Evolutionary conservation across 1,140 invertebrate species (phyloP).

Genomic region (Dryas iulia): DNA sequence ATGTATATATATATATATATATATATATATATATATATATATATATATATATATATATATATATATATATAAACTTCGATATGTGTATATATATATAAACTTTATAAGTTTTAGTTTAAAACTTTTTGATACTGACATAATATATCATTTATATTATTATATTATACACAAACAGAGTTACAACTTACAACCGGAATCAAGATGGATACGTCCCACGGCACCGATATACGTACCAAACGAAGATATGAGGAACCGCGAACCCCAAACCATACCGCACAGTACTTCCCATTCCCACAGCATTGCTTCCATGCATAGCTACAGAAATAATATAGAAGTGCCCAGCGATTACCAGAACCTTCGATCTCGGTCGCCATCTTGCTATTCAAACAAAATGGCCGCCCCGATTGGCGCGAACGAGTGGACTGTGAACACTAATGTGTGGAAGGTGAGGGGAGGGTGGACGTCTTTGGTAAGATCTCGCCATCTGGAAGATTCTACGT

Average conservation of each 20-base stretch:
- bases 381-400: constrained; percentile 76
- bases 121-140: background rate
- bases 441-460: constrained; percentile 79
- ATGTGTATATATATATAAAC: no score
- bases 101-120: no score
- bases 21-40: no score
- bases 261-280: constrained; percentile 69
- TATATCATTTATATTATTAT: constrained; percentile 7
- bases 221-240: constrained; percentile 75
- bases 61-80: no score
- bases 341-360: constrained; percentile 74
- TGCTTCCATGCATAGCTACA: constrained; percentile 77
- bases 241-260: constrained; percentile 52
- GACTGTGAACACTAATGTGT: constrained; percentile 69
- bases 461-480: constrained; percentile 68
- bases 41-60: no score
- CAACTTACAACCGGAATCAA: constrained; percentile 70
- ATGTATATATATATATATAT: no score
- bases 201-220: constrained; percentile 70
- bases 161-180: constrained; percentile 66
- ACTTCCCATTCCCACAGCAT: constrained; percentile 73
- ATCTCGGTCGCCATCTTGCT: constrained; percentile 79
- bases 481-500: background rate
- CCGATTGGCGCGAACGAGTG: constrained; percentile 75
- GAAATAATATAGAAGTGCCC: constrained; percentile 73